Evolutionary conservation across 37 sponge, comb jelly and placozoan genomes (phyloP).

Genomic region (Aplysina aerophoba): DNA sequence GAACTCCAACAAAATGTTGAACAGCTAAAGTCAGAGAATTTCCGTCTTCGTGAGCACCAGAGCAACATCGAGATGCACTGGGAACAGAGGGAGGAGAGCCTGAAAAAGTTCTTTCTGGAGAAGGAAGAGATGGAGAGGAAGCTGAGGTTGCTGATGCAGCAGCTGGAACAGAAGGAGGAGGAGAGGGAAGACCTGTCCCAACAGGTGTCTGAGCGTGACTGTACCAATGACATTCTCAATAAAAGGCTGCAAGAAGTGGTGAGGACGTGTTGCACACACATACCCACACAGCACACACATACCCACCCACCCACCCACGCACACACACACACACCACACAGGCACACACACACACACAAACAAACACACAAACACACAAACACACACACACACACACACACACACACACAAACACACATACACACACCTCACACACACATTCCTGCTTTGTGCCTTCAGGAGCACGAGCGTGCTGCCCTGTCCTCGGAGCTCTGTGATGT

Average conservation of each 20-base stretch:
- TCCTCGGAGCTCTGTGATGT: no score
- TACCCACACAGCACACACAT: no score
- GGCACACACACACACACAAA: no score
- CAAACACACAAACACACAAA: no score
- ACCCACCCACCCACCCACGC: no score
- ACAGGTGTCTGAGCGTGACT: background rate
- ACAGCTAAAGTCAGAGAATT: slow-evolving; percentile 13
- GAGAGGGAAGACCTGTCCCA: background rate
- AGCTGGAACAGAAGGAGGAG: slow-evolving; percentile 29
- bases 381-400: no score
- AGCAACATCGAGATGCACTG: background rate
- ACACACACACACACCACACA: no score
- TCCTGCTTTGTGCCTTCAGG: no score
- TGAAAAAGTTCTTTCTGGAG: background rate
- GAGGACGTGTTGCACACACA: background rate
- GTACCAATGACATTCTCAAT: background rate
- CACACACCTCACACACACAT: no score
- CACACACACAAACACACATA: no score
- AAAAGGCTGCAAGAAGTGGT: slow-evolving; percentile 12
- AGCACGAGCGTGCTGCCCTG: no score
- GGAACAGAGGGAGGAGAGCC: slow-evolving; percentile 20
- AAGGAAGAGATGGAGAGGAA: slow-evolving; percentile 17
- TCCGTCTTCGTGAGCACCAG: background rate
- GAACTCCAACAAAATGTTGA: slow-evolving; percentile 10
- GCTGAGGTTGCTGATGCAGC: background rate